Evolutionary conservation across 2,797 vertebrate genomes (phyloP), one percentile per base, ranked within the genome.

Genomic region (Hozukius guyotensis): DNA sequence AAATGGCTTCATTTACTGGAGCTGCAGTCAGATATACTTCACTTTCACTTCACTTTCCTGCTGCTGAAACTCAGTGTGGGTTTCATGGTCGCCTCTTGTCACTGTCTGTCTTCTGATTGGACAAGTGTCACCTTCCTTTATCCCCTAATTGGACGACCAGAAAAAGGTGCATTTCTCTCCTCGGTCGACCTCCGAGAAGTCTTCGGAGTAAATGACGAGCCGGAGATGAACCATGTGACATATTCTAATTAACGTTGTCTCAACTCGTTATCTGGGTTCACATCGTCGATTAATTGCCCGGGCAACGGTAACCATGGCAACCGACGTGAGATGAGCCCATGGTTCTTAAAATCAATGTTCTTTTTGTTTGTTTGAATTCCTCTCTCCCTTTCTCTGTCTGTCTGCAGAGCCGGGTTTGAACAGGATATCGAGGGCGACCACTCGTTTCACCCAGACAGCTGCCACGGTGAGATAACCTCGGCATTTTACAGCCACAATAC

Each of bases 391-490:
- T 46, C 25, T 38, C 2, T 16, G 53, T 70, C 27, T 67, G 3
- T 56, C 3, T 79, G 53, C 91, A 98, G 97, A 89, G 85, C 90
- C 1, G 96, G 95, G 1, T 96, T 96, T 60, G 96, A 97, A 16
- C 96, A 95, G 83, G 95, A 96, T 42, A 90, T 96, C 6, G 96
- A 95, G 62, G 94, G 89, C 2, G 90, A 94, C 82, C 64, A 84
- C 82, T 78, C 74, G 11, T 38, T 72, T 25, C 80, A 92, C n/a
- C 46, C 78, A 0, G 92, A 94, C 24, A 90, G 85, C 69, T 97
- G 97, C 80, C 94, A 94, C 16, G 95, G 97, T 97, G 82, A 95
- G 94, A 71, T 25, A 42, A 69, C 75, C 60, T 46, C 42, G 11
- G 1, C 18, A 1, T 25, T 76, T 36, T 64, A 46, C 81, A 12